These are phyloP conservation scores for Aphelocoma californica DNA, from an alignment of 2,797 vertebrate species.

Conservation along the genomic window DNA sequence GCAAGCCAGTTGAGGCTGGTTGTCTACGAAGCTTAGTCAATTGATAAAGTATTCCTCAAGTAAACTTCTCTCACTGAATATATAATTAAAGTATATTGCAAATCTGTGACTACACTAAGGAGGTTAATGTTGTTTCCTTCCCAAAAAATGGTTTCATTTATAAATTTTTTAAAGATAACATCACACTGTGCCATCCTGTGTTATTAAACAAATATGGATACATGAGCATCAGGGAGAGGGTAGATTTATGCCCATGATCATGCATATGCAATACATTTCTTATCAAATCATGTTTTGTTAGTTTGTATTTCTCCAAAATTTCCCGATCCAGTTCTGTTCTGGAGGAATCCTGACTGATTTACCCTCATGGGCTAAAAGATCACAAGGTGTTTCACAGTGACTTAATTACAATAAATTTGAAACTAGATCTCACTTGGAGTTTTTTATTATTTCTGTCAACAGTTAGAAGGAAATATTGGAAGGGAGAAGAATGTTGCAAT, in stretches of 20 bases:
- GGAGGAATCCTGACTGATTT: background rate
- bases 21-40: background rate
- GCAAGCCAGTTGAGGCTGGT: background rate
- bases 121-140: background rate
- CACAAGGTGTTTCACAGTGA: background rate
- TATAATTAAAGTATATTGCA: background rate
- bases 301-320: background rate
- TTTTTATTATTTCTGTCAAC: background rate
- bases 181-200: background rate
- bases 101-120: background rate
- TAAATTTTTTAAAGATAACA: background rate
- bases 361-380: background rate
- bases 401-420: background rate
- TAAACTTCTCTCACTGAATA: background rate
- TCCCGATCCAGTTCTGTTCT: background rate
- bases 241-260: background rate
- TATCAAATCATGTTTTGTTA: background rate
- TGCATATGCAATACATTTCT: background rate
- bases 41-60: background rate
- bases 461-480: background rate
- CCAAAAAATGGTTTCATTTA: background rate
- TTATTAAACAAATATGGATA: background rate
- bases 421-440: background rate
- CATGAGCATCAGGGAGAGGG: fast-evolving
- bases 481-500: background rate